Percentiles rank a stretch among this genome's conserved stretches.
Evolutionary conservation across 1,140 invertebrate species (phyloP).

Genomic region (Brachionus paranguensis): DNA sequence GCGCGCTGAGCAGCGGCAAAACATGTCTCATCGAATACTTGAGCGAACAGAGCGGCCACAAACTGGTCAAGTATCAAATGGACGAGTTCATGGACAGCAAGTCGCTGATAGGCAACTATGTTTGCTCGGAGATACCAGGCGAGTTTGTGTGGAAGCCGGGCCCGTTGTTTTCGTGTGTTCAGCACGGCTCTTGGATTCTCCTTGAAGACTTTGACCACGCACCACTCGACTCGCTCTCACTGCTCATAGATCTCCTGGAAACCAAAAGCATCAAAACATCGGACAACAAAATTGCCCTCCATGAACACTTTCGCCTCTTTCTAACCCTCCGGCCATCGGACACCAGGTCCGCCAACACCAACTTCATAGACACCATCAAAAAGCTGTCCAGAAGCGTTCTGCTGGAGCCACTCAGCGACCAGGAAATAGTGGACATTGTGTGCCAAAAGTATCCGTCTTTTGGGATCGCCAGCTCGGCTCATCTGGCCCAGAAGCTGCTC

Average conservation of each 20-base stretch:
- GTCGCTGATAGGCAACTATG: conserved; percentile 84
- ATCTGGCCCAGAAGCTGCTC: neutral
- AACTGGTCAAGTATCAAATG: conserved; percentile 75
- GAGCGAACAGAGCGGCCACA: conserved; percentile 68
- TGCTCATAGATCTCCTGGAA: conserved; percentile 77
- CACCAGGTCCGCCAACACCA: neutral
- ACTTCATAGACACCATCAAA: conserved; percentile 26
- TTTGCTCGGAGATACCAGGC: conserved; percentile 89
- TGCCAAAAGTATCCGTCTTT: neutral
- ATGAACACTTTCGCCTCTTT: conserved; percentile 20
- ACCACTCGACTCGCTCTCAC: conserved; percentile 80
- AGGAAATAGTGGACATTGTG: conserved; percentile 9
- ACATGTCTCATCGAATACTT: conserved; percentile 81
- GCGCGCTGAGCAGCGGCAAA: conserved; percentile 88
- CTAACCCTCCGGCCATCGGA: conserved; percentile 3
- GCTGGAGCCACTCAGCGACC: neutral
- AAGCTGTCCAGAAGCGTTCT: neutral
- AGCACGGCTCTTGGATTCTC: conserved; percentile 80
- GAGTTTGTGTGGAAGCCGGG: conserved; percentile 95
- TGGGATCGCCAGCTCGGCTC: neutral
- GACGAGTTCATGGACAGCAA: conserved; percentile 97
- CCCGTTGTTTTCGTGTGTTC: conserved; percentile 67
- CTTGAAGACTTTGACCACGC: conserved; percentile 93
- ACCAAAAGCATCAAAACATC: conserved; percentile 62
- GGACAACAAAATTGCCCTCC: neutral